These are phyloP conservation scores for Bos indicus DNA, from an alignment of 2,113 vertebrate species.

Conservation along the genomic window DNA sequence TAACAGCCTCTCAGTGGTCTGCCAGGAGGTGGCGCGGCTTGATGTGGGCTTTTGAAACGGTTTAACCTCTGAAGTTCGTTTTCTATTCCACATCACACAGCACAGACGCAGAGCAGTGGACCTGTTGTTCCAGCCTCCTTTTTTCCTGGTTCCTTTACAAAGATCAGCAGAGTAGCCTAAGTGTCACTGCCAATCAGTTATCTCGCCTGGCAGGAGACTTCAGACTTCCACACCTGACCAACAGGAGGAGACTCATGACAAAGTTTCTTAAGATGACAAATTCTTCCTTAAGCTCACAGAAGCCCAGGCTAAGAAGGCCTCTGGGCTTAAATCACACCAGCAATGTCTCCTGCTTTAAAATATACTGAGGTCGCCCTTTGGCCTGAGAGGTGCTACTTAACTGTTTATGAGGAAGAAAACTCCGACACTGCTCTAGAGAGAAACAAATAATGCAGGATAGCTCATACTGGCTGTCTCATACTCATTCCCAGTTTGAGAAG, in stretches of 20 bases:
- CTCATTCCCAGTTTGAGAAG: background rate
- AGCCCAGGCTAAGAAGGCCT: background rate
- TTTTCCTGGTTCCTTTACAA: background rate
- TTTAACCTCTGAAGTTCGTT: background rate
- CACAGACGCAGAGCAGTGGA: background rate
- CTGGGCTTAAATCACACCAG: background rate
- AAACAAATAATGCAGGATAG: background rate
- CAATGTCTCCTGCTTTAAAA: background rate
- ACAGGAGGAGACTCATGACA: background rate
- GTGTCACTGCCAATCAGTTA: background rate
- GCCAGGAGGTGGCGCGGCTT: background rate
- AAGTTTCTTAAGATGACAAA: background rate
- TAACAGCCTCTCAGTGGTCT: background rate
- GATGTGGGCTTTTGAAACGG: background rate
- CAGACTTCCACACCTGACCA: background rate
- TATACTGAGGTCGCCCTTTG: background rate
- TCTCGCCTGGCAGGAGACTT: background rate
- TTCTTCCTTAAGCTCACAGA: background rate
- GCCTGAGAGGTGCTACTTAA: background rate
- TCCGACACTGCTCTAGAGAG: background rate
- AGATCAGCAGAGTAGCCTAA: background rate
- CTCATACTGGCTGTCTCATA: background rate
- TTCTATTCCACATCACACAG: background rate
- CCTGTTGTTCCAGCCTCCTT: background rate
- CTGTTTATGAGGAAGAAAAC: background rate